Evolutionary conservation across 2,888 invertebrate genomes (phyloP).

Genomic region (Actias luna): DNA sequence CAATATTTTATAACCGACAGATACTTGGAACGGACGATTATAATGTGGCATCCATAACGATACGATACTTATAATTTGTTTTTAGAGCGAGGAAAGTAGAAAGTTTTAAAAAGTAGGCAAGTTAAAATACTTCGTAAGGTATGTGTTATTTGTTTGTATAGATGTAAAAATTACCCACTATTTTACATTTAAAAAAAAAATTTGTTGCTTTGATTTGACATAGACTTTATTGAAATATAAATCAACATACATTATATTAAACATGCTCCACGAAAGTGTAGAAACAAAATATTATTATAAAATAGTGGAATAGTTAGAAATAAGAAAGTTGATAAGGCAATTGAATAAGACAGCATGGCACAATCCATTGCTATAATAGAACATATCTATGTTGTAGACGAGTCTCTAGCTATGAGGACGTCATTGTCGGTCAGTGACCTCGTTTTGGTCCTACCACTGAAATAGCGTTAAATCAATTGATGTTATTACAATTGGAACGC

Average conservation of each 20-base stretch:
- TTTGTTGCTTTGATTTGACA: background rate
- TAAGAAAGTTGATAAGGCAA: conserved; percentile 15
- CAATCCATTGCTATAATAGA: conserved; percentile 18
- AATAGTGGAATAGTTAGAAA: background rate
- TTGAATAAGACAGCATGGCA: conserved; percentile 27
- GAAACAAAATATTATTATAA: background rate
- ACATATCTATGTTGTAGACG: conserved; percentile 35
- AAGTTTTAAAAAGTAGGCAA: conserved; percentile 75
- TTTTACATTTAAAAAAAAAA: conserved; percentile 18
- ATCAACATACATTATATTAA: background rate
- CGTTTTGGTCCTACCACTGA: conserved; percentile 77
- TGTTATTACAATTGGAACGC: conserved; percentile 78
- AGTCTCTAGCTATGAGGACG: conserved; percentile 62
- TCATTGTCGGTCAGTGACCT: conserved; percentile 79
- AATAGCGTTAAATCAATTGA: conserved; percentile 81
- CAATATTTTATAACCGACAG: conserved; percentile 34
- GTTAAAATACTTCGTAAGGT: conserved; percentile 65
- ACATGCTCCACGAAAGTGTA: background rate
- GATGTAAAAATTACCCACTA: conserved; percentile 22
- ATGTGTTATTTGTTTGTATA: conserved; percentile 49
- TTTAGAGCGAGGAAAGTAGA: conserved; percentile 82
- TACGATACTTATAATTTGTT: conserved; percentile 75
- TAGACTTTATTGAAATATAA: background rate
- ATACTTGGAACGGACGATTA: conserved; percentile 52
- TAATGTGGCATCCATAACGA: conserved; percentile 66